These are phyloP conservation scores for Nannoperca australis DNA, from an alignment of 2,797 vertebrate genomes.

Conservation along the genomic window DNA sequence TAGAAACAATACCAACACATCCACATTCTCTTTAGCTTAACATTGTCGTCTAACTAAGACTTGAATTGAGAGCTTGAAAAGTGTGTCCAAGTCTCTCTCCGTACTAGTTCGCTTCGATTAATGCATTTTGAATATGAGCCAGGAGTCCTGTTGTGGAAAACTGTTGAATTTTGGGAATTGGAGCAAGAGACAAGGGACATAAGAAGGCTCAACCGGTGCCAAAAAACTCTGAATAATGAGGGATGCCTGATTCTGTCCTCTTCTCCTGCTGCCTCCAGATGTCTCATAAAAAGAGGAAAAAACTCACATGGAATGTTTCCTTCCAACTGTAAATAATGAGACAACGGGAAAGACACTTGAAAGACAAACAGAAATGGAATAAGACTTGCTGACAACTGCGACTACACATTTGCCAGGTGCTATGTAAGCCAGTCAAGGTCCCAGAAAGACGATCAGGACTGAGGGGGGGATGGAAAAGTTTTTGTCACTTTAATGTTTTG, in stretches of 20 bases:
- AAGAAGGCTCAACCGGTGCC: constrained; percentile 75
- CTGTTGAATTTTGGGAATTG: constrained; percentile 30
- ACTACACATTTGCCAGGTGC: constrained; percentile 64
- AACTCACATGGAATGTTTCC: constrained; percentile 42
- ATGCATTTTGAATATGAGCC: constrained; percentile 57
- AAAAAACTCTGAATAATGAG: constrained; percentile 71
- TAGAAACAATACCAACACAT: constrained; percentile 45
- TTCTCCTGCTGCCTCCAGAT: constrained; percentile 67
- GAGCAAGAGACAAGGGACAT: constrained; percentile 43
- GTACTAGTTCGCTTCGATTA: constrained; percentile 39
- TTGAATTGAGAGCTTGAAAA: constrained; percentile 66
- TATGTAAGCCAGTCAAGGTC: constrained; percentile 45
- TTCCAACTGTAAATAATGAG: constrained; percentile 37
- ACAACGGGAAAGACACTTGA: constrained; percentile 55
- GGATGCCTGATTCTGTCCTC: constrained; percentile 65
- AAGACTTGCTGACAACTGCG: constrained; percentile 25
- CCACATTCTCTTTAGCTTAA: constrained; percentile 60
- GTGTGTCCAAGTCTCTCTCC: constrained; percentile 45
- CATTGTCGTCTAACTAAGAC: constrained; percentile 62
- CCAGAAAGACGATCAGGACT: constrained; percentile 28
- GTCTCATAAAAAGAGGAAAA: constrained; percentile 23
- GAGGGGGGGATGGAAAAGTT: not conserved
- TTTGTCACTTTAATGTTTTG: constrained; percentile 39
- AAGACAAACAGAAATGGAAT: constrained; percentile 30
- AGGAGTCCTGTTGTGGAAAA: constrained; percentile 50